Base-by-base conservation (phyloP, 2,888 invertebrate genomes). In the Yponomeuta evonymella region DNA sequence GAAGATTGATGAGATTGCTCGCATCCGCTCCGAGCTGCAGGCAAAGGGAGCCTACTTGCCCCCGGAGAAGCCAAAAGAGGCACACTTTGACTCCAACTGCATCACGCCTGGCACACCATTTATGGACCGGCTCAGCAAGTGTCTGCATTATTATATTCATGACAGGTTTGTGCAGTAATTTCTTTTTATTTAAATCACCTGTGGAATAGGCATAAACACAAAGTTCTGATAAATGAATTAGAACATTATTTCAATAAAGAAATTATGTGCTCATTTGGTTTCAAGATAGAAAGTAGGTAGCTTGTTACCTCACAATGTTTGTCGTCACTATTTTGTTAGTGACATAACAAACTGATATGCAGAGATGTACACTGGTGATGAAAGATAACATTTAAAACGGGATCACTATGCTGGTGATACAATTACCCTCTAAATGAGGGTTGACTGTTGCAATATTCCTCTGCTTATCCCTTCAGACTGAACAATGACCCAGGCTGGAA, bases 51-150 rank as follows among this genome's bases (percentile, higher is more conserved):
- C 95, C 23, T 92, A 94, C 75, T 86, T 98, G 70, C 98, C 98
- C 0, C 96, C 97, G 0, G 96, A 97, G 81, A 99, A 98, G 88
- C 95, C 96, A 0, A 97, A 97, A 80, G 97, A 95, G 76, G 97
- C 97, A 65, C 98, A 99, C 89, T 99, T 99, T 86, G 99, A 99
- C 87, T 98, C 98, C 71, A 99, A 99, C 87, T 99, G 99, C 83
- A 99, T 99, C 80, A 99, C 99, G 0, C 99, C 99, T 0, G 99
- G 99, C n/a, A 99, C 99, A 8, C 98, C 98, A 0, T 99, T 99
- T 83, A 99, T 99, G 98, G 97, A 97, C 77, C 93, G 97, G 63
- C 93, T 99, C 72, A 98, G 96, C 88, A 93, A 95, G 86, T 94
- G 98, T 90, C 89, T 97, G 86, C 94, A 95, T 91, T 98, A 97